phyloP scores from a whole-genome alignment of 2,888 invertebrate genomes.

The Hemicrepidius hirtus region DNA sequence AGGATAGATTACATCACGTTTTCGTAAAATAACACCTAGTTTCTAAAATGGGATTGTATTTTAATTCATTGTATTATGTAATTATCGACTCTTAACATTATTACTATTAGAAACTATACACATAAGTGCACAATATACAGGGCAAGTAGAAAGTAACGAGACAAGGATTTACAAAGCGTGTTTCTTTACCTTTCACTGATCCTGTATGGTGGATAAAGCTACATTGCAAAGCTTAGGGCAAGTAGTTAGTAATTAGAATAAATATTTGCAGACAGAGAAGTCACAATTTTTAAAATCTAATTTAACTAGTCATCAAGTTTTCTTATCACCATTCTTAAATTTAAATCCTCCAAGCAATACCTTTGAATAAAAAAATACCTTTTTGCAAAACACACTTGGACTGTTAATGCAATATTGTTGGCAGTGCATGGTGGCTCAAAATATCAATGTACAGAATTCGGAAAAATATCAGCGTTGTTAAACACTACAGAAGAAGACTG shows the following conservation, averaged over 20 bases:
- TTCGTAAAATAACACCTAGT: constrained; percentile 37
- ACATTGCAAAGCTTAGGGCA: constrained; percentile 49
- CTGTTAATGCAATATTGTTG: constrained; percentile 54
- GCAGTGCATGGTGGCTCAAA: constrained; percentile 70
- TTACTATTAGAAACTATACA: constrained; percentile 55
- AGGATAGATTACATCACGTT: constrained; percentile 45
- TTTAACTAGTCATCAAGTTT: too few relatives aligned
- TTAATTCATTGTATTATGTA: constrained; percentile 6
- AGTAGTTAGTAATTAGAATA: background rate
- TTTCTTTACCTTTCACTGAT: too few relatives aligned
- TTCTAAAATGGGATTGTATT: constrained; percentile 19
- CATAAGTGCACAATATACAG: constrained; percentile 46
- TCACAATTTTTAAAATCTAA: too few relatives aligned
- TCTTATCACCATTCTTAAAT: too few relatives aligned
- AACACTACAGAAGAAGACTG: constrained; percentile 30
- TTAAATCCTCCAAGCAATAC: too few relatives aligned
- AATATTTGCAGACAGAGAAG: too few relatives aligned
- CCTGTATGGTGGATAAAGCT: constrained; percentile 49
- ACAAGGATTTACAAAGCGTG: too few relatives aligned
- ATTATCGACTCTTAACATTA: constrained; percentile 38
- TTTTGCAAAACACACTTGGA: constrained; percentile 1
- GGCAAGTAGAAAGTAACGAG: background rate
- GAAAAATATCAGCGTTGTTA: constrained; percentile 11
- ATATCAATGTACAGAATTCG: constrained; percentile 65
- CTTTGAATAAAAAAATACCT: constrained; percentile 3